Base-by-base conservation (phyloP, 2,113 vertebrate genomes). In the Alexandromys fortis region DNA sequence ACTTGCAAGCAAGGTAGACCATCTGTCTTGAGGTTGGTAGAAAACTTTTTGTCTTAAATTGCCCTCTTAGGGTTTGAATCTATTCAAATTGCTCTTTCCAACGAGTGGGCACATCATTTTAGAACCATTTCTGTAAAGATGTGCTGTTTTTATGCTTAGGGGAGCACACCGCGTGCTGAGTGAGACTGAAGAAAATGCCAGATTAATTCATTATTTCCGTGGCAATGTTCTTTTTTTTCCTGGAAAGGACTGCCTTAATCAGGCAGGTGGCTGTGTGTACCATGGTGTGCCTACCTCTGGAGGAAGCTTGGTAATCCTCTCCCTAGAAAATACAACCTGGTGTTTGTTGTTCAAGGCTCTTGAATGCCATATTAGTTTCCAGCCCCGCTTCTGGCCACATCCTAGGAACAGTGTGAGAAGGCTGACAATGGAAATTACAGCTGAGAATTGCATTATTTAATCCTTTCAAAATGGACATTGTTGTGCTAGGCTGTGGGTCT, bases 401-500 rank as follows among this genome's bases (percentile, higher is more conserved):
- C 97, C 91, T 97, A 92, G 75, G 97, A 98, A 92, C 82, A 87
- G 85, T 96, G 7, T 0, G 82, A 88, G 92, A 96, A 98, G 83
- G 98, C 96, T 90, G 94, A 97, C 96, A 96, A 75, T 94, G 94
- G 96, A 73, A 97, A 97, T 97, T 88, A 95, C 83, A 89, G 90
- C 93, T 89, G 97, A 91, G 97, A 97, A 94, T 85, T 65, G 96
- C 95, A 97, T 97, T 94, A 68, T 94, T 97, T 96, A 87, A 95
- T 92, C 86, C 73, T 96, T 97, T 98, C 95, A 96, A 95, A 83
- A 97, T 96, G 30, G 94, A 89, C 68, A 28, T 91, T 33, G 81
- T 97, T 98, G 96, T 89, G 97, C 91, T 63, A 73, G 92, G 96
- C 97, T 97, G 95, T 94, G 92, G 72, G 91, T 92, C 97, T 98